Percentiles rank a stretch among this genome's conserved stretches.
Conservation (phyloP, 2,113 vertebrate genomes). For the Coturnix japonica region DNA sequence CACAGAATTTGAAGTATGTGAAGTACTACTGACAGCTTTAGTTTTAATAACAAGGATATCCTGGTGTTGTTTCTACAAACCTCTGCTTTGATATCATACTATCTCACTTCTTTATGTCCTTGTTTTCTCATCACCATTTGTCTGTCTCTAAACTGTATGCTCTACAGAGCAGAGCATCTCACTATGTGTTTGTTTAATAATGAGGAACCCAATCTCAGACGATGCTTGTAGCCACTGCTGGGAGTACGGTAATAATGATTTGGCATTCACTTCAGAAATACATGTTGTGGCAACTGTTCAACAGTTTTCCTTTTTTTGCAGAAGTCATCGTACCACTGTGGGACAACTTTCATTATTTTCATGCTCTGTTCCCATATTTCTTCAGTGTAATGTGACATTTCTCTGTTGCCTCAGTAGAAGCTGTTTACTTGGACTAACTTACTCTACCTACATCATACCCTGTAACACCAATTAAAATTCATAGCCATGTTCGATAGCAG, state of each 20-base stretch:
- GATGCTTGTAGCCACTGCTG: conserved; percentile 2
- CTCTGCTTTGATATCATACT: conserved; percentile 45
- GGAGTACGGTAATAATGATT: conserved; percentile 11
- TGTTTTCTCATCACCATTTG: background rate
- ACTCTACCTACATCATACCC: background rate
- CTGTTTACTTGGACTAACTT: background rate
- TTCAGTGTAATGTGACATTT: background rate
- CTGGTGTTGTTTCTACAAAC: conserved; percentile 24
- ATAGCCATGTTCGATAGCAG: background rate
- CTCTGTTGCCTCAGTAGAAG: background rate
- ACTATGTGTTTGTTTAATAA: conserved; percentile 13
- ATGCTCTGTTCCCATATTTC: background rate
- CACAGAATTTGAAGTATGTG: background rate
- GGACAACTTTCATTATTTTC: background rate
- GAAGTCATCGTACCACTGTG: background rate
- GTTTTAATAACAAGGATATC: conserved; percentile 35
- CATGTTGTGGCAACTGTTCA: background rate
- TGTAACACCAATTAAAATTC: background rate
- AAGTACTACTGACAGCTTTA: conserved; percentile 13
- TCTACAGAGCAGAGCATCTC: background rate
- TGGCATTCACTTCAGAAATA: background rate
- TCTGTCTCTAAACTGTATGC: background rate
- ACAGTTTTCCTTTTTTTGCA: background rate
- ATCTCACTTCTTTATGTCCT: background rate
- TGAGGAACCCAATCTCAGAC: background rate